Conservation (phyloP, 2,113 vertebrate genomes). For the Sigmodon hispidus region DNA sequence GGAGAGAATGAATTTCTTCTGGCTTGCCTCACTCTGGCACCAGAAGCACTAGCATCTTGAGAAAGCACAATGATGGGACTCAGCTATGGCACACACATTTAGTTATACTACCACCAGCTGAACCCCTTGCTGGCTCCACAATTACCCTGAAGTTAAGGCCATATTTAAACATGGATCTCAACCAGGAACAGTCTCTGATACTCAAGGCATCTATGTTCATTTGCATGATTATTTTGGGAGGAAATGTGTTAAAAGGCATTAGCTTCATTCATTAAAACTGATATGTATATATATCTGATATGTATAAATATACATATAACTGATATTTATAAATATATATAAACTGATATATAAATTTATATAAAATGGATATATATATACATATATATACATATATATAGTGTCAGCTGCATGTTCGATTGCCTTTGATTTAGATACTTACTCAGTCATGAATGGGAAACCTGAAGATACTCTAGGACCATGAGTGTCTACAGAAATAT, state of each 20-base stretch:
- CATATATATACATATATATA: no score
- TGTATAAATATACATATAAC: no score
- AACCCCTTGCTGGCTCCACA: neutral
- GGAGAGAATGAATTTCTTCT: no score
- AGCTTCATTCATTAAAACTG: no score
- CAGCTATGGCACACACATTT: neutral
- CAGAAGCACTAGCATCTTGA: neutral
- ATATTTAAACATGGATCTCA: neutral
- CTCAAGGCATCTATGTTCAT: rapidly evolving
- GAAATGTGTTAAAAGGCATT: neutral
- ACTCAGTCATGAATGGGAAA: no score
- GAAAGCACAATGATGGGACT: neutral
- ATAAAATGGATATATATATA: no score
- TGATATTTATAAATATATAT: no score
- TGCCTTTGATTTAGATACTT: neutral
- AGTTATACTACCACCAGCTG: rapidly evolving
- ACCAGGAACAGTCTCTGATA: rapidly evolving
- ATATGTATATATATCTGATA: no score
- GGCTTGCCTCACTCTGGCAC: rapidly evolving
- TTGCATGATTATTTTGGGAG: neutral
- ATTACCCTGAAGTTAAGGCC: neutral
- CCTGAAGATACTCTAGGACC: neutral
- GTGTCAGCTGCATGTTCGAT: rapidly evolving
- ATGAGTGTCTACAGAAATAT: rapidly evolving
- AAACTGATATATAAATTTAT: no score